Evolutionary conservation across 1,140 invertebrate species (phyloP).

Genomic region (Calycopis cecrops): DNA sequence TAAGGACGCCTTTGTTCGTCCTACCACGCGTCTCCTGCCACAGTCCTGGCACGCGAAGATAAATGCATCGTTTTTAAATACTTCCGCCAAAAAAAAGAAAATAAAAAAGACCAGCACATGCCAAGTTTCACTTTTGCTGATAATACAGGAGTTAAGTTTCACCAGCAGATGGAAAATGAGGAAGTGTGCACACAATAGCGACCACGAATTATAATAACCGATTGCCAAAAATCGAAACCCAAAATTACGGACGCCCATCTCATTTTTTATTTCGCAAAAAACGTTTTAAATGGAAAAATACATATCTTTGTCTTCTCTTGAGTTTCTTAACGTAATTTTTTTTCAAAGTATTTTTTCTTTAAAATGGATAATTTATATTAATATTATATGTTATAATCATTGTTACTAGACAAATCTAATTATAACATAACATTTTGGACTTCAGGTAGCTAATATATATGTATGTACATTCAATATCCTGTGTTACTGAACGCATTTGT

Average conservation of each 20-base stretch:
- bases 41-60: conserved; percentile 24
- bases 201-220: conserved; percentile 37
- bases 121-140: conserved; percentile 53
- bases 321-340: too few species aligned
- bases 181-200: conserved; percentile 46
- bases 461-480: too few species aligned
- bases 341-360: too few species aligned
- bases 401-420: too few species aligned
- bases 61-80: conserved; percentile 31
- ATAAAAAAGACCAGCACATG: conserved; percentile 38
- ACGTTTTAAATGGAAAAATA: not conserved
- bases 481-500: too few species aligned
- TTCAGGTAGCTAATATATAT: too few species aligned
- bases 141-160: conserved; percentile 49
- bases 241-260: conserved; percentile 3
- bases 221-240: conserved; percentile 50
- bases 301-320: too few species aligned
- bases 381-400: too few species aligned
- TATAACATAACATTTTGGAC: too few species aligned
- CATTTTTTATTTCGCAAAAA: conserved; percentile 7
- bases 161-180: conserved; percentile 55
- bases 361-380: too few species aligned
- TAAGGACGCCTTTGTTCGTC: not conserved
- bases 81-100: conserved; percentile 26
- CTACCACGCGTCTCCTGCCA: conserved; percentile 18